phyloP scores from a whole-genome alignment of 2,797 vertebrate genomes.

The Hemibagrus guttatus region DNA sequence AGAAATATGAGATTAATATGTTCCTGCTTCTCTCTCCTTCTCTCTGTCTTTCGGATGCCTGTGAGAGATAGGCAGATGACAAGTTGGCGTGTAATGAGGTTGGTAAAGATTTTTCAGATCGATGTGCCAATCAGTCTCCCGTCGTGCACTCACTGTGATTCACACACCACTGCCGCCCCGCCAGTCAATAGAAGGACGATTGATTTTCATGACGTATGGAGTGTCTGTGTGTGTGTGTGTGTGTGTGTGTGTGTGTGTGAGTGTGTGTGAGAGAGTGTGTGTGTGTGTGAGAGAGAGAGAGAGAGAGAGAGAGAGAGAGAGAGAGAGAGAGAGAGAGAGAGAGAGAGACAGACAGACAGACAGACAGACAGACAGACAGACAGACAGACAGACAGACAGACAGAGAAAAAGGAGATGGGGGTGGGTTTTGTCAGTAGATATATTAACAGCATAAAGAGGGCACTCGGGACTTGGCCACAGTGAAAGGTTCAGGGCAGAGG shows the following conservation, averaged over 20 bases:
- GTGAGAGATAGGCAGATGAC: slow-evolving; percentile 60
- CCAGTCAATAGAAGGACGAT: slow-evolving; percentile 68
- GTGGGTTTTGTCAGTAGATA: slow-evolving; percentile 63
- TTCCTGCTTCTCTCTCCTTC: slow-evolving; percentile 27
- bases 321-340: not conserved
- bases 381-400: no score
- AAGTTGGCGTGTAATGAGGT: slow-evolving; percentile 77
- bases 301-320: no score
- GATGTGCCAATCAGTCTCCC: slow-evolving; percentile 74
- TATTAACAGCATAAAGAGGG: slow-evolving; percentile 70
- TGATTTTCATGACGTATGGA: slow-evolving; percentile 63
- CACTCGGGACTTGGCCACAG: slow-evolving; percentile 9
- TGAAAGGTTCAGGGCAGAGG: slow-evolving; percentile 7
- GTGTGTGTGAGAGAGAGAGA: slow-evolving; percentile 9
- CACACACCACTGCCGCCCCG: slow-evolving; percentile 66
- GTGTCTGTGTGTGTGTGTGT: slow-evolving; percentile 27
- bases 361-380: no score
- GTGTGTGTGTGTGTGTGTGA: slow-evolving; percentile 22
- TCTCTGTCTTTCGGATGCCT: not conserved
- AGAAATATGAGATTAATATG: slow-evolving; percentile 62
- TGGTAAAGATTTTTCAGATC: slow-evolving; percentile 78
- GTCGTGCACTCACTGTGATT: slow-evolving; percentile 70
- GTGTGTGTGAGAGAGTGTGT: slow-evolving; percentile 11
- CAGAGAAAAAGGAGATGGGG: slow-evolving; percentile 28
- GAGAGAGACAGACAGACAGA: no score